Conservation (phyloP, 2,888 invertebrate genomes). For the Tanaodytes sp. region DNA sequence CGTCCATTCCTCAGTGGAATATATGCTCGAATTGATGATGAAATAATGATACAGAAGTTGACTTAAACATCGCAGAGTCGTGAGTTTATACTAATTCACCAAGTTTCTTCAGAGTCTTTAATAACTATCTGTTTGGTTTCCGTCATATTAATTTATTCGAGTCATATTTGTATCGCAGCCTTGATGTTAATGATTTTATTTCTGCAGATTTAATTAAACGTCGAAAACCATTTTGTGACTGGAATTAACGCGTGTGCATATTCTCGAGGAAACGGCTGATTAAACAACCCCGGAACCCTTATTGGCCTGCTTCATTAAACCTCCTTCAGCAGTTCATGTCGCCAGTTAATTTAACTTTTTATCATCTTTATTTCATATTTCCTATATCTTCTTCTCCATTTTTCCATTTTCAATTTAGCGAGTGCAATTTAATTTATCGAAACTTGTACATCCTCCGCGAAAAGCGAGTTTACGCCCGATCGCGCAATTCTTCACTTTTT, state of each 20-base stretch:
- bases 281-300: constrained; percentile 4
- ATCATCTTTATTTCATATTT: too few relatives aligned
- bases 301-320: constrained; percentile 14
- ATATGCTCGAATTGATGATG: too few relatives aligned
- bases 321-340: constrained; percentile 12
- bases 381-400: too few relatives aligned
- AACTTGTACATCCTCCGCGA: constrained; percentile 1
- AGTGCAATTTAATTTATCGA: constrained; percentile 15
- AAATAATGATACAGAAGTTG: too few relatives aligned
- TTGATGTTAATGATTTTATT: constrained; percentile 12
- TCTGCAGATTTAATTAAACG: too few relatives aligned
- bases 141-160: neutral
- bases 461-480: constrained; percentile 26
- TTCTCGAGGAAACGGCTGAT: constrained; percentile 18
- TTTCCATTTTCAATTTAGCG: constrained; percentile 15
- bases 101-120: too few relatives aligned
- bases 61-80: too few relatives aligned
- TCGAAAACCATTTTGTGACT: constrained; percentile 18
- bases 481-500: too few relatives aligned
- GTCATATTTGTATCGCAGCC: neutral
- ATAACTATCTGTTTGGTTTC: too few relatives aligned
- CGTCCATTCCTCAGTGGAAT: too few relatives aligned
- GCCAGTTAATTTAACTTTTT: constrained; percentile 13
- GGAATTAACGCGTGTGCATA: constrained; percentile 10
- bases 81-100: too few relatives aligned